phyloP scores from a whole-genome alignment of 2,888 invertebrate genomes.

The Diadromus collaris region DNA sequence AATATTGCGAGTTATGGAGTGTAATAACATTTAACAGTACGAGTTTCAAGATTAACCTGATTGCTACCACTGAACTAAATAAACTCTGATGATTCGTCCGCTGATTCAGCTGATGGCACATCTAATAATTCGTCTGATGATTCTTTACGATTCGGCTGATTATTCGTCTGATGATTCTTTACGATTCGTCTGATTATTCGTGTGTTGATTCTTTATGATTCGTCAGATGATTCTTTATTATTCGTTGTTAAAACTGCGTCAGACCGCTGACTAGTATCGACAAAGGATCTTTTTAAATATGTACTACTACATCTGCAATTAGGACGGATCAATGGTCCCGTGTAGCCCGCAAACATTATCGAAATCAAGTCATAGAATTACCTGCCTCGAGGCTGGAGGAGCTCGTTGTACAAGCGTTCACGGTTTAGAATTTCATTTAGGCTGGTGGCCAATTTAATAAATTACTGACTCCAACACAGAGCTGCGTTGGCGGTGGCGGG shows the following conservation, averaged over 20 bases:
- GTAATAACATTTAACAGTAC: no score
- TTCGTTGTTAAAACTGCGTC: not conserved
- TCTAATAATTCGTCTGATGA: no score
- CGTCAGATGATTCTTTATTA: no score
- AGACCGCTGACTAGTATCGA: not conserved
- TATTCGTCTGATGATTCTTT: no score
- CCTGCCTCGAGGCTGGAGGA: conserved; percentile 5
- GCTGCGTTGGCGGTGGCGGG: not conserved
- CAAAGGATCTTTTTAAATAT: conserved; percentile 26
- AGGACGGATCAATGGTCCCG: conserved; percentile 27
- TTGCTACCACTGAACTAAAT: no score
- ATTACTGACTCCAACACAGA: conserved; percentile 48
- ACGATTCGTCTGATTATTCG: no score
- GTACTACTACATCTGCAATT: conserved; percentile 9
- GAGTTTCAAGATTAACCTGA: no score
- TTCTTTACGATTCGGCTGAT: no score
- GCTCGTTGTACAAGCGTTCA: not conserved
- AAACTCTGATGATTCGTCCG: no score
- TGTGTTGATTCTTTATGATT: no score
- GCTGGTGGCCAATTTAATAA: conserved; percentile 59
- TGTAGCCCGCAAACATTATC: conserved; percentile 48
- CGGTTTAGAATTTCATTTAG: conserved; percentile 52
- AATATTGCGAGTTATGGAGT: no score
- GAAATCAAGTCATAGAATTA: conserved; percentile 58
- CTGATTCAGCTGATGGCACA: no score